Evolutionary conservation across 2,113 vertebrate genomes (phyloP).

Genomic region (Axis porcinus): DNA sequence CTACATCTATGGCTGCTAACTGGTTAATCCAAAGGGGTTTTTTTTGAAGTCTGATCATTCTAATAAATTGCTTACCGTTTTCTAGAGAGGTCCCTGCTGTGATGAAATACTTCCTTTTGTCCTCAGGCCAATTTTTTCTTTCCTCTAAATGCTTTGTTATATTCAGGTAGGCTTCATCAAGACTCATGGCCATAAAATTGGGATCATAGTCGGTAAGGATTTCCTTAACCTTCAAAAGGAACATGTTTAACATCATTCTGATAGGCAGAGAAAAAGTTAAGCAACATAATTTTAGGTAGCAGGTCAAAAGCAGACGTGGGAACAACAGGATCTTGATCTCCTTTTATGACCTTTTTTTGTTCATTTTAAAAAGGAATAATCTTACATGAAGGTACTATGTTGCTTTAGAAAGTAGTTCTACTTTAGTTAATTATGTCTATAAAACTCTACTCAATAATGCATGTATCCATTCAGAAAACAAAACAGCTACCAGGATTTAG

Average conservation of each 20-base stretch:
- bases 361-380: slow-evolving; percentile 21
- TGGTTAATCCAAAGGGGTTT: not conserved
- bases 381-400: not conserved
- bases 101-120: slow-evolving; percentile 82
- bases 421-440: slow-evolving; percentile 1
- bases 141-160: slow-evolving; percentile 92
- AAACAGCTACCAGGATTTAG: not conserved
- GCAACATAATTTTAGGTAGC: not conserved
- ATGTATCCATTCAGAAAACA: not conserved
- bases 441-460: not conserved
- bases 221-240: slow-evolving; percentile 87
- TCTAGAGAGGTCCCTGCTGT: slow-evolving; percentile 43
- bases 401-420: slow-evolving; percentile 20
- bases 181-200: slow-evolving; percentile 91
- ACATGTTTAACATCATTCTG: slow-evolving; percentile 37
- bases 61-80: slow-evolving; percentile 73
- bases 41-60: not conserved
- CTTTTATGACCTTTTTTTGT: not conserved
- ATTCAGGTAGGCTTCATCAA: slow-evolving; percentile 98
- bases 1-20: not conserved
- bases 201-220: slow-evolving; percentile 94
- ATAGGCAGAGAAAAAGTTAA: not conserved
- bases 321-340: not conserved
- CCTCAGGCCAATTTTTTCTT: slow-evolving; percentile 89
- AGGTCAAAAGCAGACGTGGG: not conserved